Base-by-base conservation (phyloP, 1,140 invertebrate genomes). In the Drosophila varians region DNA sequence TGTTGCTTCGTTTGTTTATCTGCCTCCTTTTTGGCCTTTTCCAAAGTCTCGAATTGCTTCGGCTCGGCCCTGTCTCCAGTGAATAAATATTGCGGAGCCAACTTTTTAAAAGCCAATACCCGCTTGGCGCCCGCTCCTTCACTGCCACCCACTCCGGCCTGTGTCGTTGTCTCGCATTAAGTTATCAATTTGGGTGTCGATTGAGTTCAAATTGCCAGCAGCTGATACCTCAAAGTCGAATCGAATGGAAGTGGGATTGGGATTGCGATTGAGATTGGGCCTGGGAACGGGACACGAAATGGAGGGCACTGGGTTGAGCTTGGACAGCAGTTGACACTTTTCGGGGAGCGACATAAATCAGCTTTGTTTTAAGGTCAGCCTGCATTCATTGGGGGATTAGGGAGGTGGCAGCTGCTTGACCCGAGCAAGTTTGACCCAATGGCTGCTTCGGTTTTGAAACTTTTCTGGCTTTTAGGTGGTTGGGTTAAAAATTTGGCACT, bases 151-250 rank as follows among this genome's bases (percentile, higher is more conserved):
- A 4, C 21, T 4, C 11, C 9, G 7, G 16, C 23, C 19, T 7
- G n/a, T 28, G 19, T 55, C 25, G 34, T 45, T 56, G 46, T 54
- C 51, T 52, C 45, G 68, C 78, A 83, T 84, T 84, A 86, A 84
- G 77, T 86, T 88, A 87, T 86, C 82, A 87, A 80, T 86, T 84
- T 84, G 46, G 74, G 61, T 48, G 72, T 80, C 77, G 71, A 86
- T 87, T 76, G 73, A 77, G 82, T 84, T 84, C 77, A 74, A 80
- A 86, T 84, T 86, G 80, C 79, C 74, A 80, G 48, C 80, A 84
- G 79, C 79, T 86, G 60, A 60, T 46, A 46, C 12, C 38, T 23
- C 19, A 4, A 8, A 26, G 42, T 31, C 14, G 21, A 14, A 23
- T 55, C 23, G 23, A 49, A 56, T 48, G 16, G 54, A 34, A 36